Evolutionary conservation across 2,113 vertebrate species (phyloP).

Genomic region (Protomyctophum bolini): DNA sequence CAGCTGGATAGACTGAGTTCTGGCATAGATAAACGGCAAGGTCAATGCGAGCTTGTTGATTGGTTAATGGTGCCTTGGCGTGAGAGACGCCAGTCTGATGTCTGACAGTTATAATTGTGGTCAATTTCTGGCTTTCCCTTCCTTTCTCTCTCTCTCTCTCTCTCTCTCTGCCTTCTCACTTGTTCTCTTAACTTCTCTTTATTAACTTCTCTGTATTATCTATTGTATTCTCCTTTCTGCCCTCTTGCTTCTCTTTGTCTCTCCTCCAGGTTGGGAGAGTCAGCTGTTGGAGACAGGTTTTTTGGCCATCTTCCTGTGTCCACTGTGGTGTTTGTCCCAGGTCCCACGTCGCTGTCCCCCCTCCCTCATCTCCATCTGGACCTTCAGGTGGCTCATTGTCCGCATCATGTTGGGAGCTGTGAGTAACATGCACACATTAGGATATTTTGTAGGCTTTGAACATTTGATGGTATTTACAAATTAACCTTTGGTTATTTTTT

Average conservation of each 20-base stretch:
- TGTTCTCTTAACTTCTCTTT: constrained; percentile 9
- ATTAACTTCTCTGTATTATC: not conserved
- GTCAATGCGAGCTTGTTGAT: constrained; percentile 47
- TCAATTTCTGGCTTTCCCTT: constrained; percentile 12
- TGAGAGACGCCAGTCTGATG: constrained; percentile 43
- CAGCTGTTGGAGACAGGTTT: constrained; percentile 95
- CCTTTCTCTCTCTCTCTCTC: not conserved
- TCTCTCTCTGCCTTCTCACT: not conserved
- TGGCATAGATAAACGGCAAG: constrained; percentile 39
- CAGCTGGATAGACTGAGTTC: constrained; percentile 9
- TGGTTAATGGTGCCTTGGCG: constrained; percentile 45
- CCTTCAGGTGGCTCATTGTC: constrained; percentile 97
- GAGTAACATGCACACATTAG: constrained; percentile 65
- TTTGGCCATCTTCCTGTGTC: constrained; percentile 92
- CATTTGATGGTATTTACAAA: no score
- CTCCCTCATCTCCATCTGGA: constrained; percentile 86
- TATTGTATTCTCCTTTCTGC: not conserved
- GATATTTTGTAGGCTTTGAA: no score
- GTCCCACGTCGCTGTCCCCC: constrained; percentile 81
- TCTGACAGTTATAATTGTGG: constrained; percentile 25
- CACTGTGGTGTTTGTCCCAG: constrained; percentile 84
- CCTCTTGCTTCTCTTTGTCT: not conserved
- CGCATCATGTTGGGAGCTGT: constrained; percentile 98
- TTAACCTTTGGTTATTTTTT: no score
- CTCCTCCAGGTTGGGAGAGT: constrained; percentile 90